A percentile compares a stretch with the other conserved stretches of the same genome.
Conservation (phyloP, 2,113 vertebrate genomes). For the Heliornis fulica region DNA sequence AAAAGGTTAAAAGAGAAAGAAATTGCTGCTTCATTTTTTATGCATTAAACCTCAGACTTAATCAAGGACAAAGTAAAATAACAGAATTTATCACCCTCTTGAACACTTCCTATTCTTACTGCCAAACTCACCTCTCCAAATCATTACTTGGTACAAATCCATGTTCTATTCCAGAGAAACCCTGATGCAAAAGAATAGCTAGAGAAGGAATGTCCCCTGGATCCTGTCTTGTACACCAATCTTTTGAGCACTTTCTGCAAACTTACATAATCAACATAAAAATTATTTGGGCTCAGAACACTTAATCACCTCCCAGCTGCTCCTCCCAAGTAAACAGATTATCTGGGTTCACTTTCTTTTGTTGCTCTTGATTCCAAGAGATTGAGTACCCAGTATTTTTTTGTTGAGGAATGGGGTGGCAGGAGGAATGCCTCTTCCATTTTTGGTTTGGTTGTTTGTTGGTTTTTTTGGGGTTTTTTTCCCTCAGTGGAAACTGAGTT, state of each 20-base stretch:
- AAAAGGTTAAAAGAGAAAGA: not conserved
- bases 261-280: not conserved
- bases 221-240: not conserved
- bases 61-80: not conserved
- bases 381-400: not conserved
- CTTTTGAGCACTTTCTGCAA: not conserved
- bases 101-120: not conserved
- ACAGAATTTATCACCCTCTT: not conserved
- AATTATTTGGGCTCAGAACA: not conserved
- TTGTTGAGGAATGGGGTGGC: too few species aligned
- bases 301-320: accelerated
- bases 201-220: too few species aligned
- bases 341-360: not conserved
- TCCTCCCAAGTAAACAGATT: not conserved
- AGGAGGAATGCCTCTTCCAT: not conserved
- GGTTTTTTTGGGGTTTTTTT: too few species aligned
- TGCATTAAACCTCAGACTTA: not conserved
- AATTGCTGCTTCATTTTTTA: not conserved
- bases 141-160: not conserved
- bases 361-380: not conserved
- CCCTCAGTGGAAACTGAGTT: not conserved
- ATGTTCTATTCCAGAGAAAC: not conserved
- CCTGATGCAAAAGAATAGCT: too few species aligned
- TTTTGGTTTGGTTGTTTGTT: not conserved
- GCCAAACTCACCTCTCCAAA: not conserved